phyloP scores from a whole-genome alignment of 2,888 invertebrate genomes.

The Thymelicus lineola region DNA sequence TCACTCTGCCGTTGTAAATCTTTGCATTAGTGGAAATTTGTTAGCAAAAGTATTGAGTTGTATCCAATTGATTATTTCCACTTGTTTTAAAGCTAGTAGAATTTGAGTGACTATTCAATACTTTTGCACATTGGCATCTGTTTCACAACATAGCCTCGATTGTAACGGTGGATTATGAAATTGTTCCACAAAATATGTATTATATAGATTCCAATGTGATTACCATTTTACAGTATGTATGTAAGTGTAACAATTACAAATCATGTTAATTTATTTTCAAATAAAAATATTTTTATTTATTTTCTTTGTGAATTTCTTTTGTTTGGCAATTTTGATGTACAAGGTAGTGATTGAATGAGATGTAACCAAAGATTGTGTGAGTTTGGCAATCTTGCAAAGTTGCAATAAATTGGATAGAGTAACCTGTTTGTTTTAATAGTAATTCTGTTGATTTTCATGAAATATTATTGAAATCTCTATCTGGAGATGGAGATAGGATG shows the following conservation, averaged over 20 bases:
- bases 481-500: too few relatives aligned
- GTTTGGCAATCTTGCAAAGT: slow-evolving; percentile 28
- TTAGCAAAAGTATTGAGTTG: slow-evolving; percentile 7
- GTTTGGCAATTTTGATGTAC: slow-evolving; percentile 10
- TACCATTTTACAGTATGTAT: slow-evolving; percentile 44
- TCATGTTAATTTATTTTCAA: slow-evolving; percentile 50
- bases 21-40: not conserved
- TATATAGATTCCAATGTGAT: slow-evolving; percentile 41
- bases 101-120: not conserved
- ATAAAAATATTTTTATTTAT: slow-evolving; percentile 48
- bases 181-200: slow-evolving; percentile 37
- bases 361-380: slow-evolving; percentile 34
- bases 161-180: slow-evolving; percentile 1
- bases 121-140: slow-evolving; percentile 1
- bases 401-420: slow-evolving; percentile 32
- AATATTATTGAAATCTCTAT: not conserved
- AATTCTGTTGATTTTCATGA: not conserved
- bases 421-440: slow-evolving; percentile 28
- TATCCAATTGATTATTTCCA: too few relatives aligned
- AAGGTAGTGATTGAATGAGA: slow-evolving; percentile 19
- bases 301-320: slow-evolving; percentile 42
- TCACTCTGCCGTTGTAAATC: not conserved
- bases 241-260: slow-evolving; percentile 43
- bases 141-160: not conserved
- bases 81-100: too few relatives aligned